Conservation (phyloP, 2,113 vertebrate species). For the Poeciliopsis occidentalis region DNA sequence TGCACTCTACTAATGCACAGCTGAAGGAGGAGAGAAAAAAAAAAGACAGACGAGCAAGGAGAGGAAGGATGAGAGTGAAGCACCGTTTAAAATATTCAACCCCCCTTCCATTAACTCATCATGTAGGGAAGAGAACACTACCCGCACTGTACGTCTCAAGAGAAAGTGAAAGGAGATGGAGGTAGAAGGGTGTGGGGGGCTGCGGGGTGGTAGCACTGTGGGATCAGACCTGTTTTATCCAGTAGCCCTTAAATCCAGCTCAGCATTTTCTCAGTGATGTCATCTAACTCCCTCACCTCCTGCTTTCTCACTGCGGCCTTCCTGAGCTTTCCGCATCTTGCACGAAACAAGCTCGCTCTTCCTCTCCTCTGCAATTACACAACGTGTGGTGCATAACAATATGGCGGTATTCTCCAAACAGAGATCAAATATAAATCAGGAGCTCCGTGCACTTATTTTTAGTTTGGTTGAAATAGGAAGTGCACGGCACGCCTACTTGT, state of each 20-base stretch:
- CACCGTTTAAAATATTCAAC: slow-evolving; percentile 80
- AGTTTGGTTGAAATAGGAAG: slow-evolving; percentile 30
- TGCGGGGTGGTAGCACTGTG: too few species aligned
- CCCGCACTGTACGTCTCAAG: slow-evolving; percentile 75
- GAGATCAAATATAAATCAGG: slow-evolving; percentile 43
- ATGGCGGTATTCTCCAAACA: slow-evolving; percentile 33
- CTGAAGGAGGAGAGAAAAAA: slow-evolving; percentile 34
- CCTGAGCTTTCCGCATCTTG: slow-evolving; percentile 41
- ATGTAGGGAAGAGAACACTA: slow-evolving; percentile 61
- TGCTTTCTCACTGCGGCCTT: slow-evolving; percentile 52
- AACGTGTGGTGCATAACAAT: slow-evolving; percentile 46
- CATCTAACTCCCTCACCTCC: slow-evolving; percentile 62
- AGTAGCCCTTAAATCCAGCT: too few species aligned
- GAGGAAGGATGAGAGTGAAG: slow-evolving; percentile 57
- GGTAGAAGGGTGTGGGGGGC: too few species aligned
- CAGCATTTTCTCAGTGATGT: slow-evolving; percentile 77
- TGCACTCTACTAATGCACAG: slow-evolving; percentile 76
- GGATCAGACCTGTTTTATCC: too few species aligned
- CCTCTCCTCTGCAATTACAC: slow-evolving; percentile 35
- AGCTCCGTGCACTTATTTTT: slow-evolving; percentile 17
- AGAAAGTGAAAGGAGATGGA: too few species aligned
- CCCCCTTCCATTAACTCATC: slow-evolving; percentile 76
- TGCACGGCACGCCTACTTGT: background rate
- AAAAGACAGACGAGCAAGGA: slow-evolving; percentile 23
- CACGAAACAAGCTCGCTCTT: slow-evolving; percentile 45